Conservation (phyloP, 2,113 vertebrate species). For the Pterophyllum scalare region DNA sequence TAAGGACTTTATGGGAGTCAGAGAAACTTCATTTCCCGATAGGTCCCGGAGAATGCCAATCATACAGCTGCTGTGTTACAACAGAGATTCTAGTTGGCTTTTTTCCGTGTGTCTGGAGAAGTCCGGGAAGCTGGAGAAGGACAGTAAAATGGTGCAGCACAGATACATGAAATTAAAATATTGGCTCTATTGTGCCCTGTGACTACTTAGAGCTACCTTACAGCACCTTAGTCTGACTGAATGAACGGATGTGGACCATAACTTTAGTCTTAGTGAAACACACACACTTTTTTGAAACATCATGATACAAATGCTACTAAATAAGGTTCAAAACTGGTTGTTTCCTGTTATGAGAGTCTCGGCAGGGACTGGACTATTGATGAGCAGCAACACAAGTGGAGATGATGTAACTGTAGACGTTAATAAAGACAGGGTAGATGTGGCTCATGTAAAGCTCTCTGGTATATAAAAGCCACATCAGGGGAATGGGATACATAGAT, state of each 20-base stretch:
- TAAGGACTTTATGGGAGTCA: too few relatives aligned
- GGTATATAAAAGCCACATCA: conserved; percentile 10
- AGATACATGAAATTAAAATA: too few relatives aligned
- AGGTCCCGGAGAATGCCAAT: too few relatives aligned
- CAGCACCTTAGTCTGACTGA: not conserved
- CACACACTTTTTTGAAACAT: not conserved
- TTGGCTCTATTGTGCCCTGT: too few relatives aligned
- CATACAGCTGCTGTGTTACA: too few relatives aligned
- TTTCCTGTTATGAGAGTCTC: not conserved
- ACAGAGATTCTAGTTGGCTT: too few relatives aligned
- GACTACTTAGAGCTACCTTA: too few relatives aligned
- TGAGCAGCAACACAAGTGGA: conserved; percentile 5
- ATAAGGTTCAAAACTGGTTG: fast-evolving
- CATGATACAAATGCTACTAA: not conserved
- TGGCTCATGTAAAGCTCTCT: conserved; percentile 6
- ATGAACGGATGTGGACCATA: not conserved
- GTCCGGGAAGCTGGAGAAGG: too few relatives aligned
- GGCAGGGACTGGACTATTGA: not conserved
- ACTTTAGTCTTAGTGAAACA: not conserved
- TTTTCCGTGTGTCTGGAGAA: too few relatives aligned
- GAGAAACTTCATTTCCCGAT: too few relatives aligned
- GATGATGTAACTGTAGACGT: conserved; percentile 8
- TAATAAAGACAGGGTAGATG: conserved; percentile 26
- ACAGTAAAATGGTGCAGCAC: too few relatives aligned
- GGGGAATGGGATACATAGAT: not conserved